Conservation (phyloP, 2,888 invertebrate species). For the Chironomus tentans region DNA sequence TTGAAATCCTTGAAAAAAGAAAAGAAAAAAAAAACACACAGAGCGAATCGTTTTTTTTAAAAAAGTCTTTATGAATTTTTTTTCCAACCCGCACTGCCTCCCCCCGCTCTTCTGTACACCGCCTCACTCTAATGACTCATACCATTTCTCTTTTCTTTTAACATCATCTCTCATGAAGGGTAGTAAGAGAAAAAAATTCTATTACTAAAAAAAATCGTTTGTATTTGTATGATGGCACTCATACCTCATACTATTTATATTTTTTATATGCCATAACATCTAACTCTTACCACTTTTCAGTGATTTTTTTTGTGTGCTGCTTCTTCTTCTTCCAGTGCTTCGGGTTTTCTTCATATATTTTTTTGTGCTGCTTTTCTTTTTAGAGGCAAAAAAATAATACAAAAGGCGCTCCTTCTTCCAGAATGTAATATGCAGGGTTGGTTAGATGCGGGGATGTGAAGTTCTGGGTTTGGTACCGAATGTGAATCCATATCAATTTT, state of each 20-base stretch:
- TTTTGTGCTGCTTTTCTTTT: not conserved
- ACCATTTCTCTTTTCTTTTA: not conserved
- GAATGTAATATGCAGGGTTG: too few species aligned
- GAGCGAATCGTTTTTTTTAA: constrained; percentile 19
- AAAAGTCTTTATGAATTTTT: constrained; percentile 26
- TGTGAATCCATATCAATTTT: too few species aligned
- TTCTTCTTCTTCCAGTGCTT: not conserved
- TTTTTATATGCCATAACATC: too few species aligned
- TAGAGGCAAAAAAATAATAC: not conserved
- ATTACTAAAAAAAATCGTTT: constrained; percentile 17
- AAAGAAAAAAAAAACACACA: not conserved
- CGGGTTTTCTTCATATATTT: not conserved
- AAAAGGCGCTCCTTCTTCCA: too few species aligned
- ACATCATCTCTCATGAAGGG: too few species aligned
- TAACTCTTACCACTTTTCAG: not conserved
- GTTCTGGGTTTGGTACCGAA: too few species aligned
- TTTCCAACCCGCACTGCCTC: constrained; percentile 3
- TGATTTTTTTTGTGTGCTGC: not conserved
- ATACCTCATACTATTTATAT: not conserved
- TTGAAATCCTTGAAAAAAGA: constrained; percentile 10
- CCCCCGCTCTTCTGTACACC: not conserved
- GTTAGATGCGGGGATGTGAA: too few species aligned
- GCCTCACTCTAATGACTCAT: not conserved
- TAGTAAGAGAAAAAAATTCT: not conserved
- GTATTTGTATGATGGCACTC: constrained; percentile 11